Percentiles rank a stretch among this genome's conserved stretches.
These are phyloP conservation scores for Thunnus albacares DNA, from an alignment of 2,797 vertebrate genomes.

Conservation along the genomic window DNA sequence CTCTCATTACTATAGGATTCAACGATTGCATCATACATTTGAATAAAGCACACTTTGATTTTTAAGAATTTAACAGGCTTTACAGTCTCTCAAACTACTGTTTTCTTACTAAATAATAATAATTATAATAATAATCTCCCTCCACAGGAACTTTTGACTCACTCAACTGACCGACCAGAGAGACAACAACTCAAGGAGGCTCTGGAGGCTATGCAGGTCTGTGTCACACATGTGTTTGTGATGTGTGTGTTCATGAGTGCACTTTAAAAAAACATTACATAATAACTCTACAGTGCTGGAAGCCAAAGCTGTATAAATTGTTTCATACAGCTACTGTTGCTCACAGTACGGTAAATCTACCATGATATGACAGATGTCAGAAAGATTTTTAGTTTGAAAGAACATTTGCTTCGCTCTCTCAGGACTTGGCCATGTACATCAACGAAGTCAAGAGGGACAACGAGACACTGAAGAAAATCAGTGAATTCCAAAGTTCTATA, in stretches of 20 bases:
- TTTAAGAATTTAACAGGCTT: too few relatives aligned
- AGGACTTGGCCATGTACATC: constrained; percentile 99
- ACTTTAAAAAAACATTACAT: constrained; percentile 10
- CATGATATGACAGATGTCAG: constrained; percentile 61
- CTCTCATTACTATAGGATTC: neutral
- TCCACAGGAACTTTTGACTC: constrained; percentile 93
- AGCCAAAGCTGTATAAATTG: constrained; percentile 21
- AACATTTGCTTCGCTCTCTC: constrained; percentile 21
- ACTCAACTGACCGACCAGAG: constrained; percentile 93
- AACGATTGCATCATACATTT: neutral
- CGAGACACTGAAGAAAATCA: constrained; percentile 98
- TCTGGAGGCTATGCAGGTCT: constrained; percentile 98
- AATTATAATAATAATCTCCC: constrained; percentile 5
- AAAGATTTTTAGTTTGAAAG: constrained; percentile 26
- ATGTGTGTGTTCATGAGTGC: neutral
- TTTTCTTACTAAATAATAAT: neutral
- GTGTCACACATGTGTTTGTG: constrained; percentile 13
- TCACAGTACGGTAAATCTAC: constrained; percentile 6
- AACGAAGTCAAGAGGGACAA: constrained; percentile 99
- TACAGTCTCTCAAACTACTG: neutral
- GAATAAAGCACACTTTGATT: neutral
- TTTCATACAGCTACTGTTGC: constrained; percentile 42
- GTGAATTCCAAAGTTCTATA: constrained; percentile 98
- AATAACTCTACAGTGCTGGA: neutral
- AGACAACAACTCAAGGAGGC: constrained; percentile 95